A percentile compares a stretch with the other conserved stretches of the same genome.
Conservation (phyloP, 2,113 vertebrate species). For the Typhlomys cinereus region DNA sequence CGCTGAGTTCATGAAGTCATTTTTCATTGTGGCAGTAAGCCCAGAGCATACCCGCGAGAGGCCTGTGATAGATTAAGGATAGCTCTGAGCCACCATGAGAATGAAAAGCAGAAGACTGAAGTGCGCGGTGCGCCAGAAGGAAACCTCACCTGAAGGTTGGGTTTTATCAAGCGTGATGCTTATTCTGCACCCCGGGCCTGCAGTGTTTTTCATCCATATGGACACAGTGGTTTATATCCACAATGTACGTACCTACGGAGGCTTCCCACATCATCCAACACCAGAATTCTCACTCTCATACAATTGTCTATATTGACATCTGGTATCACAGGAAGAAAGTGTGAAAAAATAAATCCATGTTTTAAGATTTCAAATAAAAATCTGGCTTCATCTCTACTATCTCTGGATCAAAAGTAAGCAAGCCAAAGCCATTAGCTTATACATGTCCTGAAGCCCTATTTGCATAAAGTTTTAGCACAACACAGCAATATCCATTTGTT, state of each 20-base stretch:
- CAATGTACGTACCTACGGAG: neutral
- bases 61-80: slow-evolving; percentile 57
- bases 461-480: slow-evolving; percentile 37
- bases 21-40: slow-evolving; percentile 68
- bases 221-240: neutral
- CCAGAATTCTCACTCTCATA: neutral
- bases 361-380: neutral
- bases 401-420: neutral
- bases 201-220: neutral
- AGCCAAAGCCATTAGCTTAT: neutral
- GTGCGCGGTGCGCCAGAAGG: neutral
- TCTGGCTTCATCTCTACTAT: neutral
- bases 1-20: slow-evolving; percentile 30
- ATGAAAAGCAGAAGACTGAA: slow-evolving; percentile 48
- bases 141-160: slow-evolving; percentile 18
- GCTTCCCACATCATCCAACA: neutral
- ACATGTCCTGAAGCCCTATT: neutral
- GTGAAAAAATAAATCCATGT: neutral
- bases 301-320: neutral
- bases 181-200: slow-evolving; percentile 18
- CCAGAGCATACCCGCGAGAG: slow-evolving; percentile 52
- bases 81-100: slow-evolving; percentile 27
- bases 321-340: neutral
- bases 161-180: slow-evolving; percentile 48
- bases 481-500: neutral